A percentile compares a stretch with the other conserved stretches of the same genome.
Evolutionary conservation across 2,888 invertebrate species (phyloP).

Genomic region (Idaea dimidiata): DNA sequence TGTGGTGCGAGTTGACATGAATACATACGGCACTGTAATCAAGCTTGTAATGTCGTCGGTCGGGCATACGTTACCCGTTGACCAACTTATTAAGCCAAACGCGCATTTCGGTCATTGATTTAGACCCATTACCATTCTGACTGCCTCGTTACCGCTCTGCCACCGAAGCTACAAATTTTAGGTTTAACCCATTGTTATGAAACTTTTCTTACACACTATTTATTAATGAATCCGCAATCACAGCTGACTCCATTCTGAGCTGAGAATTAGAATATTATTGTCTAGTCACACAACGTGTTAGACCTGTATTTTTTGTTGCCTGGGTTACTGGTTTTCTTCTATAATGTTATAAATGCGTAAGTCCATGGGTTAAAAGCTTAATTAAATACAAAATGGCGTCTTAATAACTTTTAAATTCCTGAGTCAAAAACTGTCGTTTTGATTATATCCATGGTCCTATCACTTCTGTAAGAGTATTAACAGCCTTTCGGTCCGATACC

Average conservation of each 20-base stretch:
- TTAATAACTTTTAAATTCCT: no score
- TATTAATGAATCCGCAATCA: neutral
- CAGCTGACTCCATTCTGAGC: neutral
- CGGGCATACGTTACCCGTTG: constrained; percentile 54
- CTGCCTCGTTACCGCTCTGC: constrained; percentile 32
- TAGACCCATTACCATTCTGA: constrained; percentile 64
- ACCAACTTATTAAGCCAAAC: constrained; percentile 64
- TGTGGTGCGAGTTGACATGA: constrained; percentile 32
- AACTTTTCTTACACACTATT: constrained; percentile 18
- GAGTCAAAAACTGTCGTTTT: no score
- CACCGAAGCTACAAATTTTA: constrained; percentile 33
- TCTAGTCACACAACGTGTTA: neutral
- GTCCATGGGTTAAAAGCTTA: neutral
- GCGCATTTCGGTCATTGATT: constrained; percentile 53
- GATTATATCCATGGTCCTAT: no score
- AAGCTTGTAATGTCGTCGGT: constrained; percentile 37
- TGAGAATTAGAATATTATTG: neutral
- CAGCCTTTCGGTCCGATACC: no score
- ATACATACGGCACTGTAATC: constrained; percentile 54
- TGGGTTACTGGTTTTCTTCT: neutral
- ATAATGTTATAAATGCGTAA: neutral
- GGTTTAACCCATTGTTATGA: constrained; percentile 45
- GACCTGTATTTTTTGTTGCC: neutral
- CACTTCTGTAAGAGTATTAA: no score
- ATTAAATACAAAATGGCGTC: no score